These are phyloP conservation scores for Sipha flava DNA, from an alignment of 1,140 invertebrate species.

Conservation along the genomic window DNA sequence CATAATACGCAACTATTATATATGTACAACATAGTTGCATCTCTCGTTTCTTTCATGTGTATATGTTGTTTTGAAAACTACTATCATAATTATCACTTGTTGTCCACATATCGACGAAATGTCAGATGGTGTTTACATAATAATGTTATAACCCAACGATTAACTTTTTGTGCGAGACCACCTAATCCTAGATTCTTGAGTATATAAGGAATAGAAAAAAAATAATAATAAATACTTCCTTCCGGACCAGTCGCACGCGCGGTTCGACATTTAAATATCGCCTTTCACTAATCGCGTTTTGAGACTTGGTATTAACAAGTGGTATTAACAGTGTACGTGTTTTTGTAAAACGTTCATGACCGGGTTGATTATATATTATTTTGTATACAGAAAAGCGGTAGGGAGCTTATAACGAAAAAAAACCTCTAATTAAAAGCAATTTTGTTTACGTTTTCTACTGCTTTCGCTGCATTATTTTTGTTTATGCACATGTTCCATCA, in stretches of 20 bases:
- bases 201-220: background rate
- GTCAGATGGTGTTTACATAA: too few relatives aligned
- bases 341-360: background rate
- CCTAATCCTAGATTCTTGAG: too few relatives aligned
- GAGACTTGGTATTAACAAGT: background rate
- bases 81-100: too few relatives aligned
- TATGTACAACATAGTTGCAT: too few relatives aligned
- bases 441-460: background rate
- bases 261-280: slow-evolving; percentile 10
- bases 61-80: too few relatives aligned
- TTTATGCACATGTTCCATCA: background rate
- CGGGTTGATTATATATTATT: background rate
- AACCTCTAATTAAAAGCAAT: background rate
- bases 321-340: background rate
- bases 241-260: background rate
- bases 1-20: too few relatives aligned
- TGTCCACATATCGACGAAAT: background rate
- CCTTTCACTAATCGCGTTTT: slow-evolving; percentile 21
- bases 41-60: too few relatives aligned
- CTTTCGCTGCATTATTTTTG: background rate
- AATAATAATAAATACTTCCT: background rate
- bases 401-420: background rate
- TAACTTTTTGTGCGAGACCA: too few relatives aligned
- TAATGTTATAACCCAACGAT: too few relatives aligned
- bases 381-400: background rate